These are phyloP conservation scores for Stenodera caucasica DNA, from an alignment of 2,888 invertebrate genomes.

Conservation along the genomic window DNA sequence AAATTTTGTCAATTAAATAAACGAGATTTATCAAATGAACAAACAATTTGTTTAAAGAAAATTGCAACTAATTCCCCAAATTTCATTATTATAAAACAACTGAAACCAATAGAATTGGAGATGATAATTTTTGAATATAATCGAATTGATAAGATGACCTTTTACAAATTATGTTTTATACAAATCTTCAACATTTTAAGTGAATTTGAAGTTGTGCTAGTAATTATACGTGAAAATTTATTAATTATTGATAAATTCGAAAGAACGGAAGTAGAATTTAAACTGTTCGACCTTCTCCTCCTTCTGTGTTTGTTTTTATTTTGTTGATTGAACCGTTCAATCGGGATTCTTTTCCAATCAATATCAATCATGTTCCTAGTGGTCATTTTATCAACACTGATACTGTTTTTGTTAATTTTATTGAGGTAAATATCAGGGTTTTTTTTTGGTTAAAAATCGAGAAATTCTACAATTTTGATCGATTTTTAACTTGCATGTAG, in stretches of 20 bases:
- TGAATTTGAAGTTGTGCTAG: neutral
- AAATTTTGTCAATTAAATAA: neutral
- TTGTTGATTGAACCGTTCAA: too few relatives aligned
- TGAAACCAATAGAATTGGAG: too few relatives aligned
- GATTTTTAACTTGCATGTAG: conserved; percentile 16
- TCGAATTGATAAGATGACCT: neutral
- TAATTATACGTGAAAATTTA: neutral
- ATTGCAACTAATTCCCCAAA: too few relatives aligned
- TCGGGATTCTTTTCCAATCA: conserved; percentile 18
- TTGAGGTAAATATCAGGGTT: conserved; percentile 35
- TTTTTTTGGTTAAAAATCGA: neutral
- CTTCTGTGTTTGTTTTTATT: neutral
- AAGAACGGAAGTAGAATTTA: neutral
- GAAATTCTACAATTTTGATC: neutral
- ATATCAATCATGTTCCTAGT: conserved; percentile 33
- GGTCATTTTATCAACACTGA: conserved; percentile 32
- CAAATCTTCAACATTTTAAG: neutral
- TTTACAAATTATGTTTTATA: neutral
- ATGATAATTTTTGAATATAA: too few relatives aligned
- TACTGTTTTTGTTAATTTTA: conserved; percentile 32
- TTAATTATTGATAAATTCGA: neutral
- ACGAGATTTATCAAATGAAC: neutral
- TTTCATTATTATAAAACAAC: too few relatives aligned
- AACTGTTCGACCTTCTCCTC: neutral
- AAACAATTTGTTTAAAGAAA: neutral